Percentiles rank a stretch among this genome's conserved stretches.
phyloP scores from a whole-genome alignment of 2,797 vertebrate species.

The Pogoniulus pusillus region DNA sequence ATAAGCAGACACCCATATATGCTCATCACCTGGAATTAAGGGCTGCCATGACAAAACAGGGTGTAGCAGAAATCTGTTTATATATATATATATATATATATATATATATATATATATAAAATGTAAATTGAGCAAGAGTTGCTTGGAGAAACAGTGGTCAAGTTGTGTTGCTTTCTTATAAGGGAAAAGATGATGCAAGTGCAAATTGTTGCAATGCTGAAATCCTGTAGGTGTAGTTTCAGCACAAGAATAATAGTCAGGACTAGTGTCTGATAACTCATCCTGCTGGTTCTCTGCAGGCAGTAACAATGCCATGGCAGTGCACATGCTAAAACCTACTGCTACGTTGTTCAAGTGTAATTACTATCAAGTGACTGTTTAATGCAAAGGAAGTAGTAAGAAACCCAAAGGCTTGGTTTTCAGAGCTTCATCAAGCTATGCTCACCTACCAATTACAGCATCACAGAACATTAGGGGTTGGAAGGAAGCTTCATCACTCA shows the following conservation, averaged over 20 bases:
- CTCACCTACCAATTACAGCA: background rate
- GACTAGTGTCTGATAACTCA: background rate
- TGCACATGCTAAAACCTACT: constrained; percentile 4
- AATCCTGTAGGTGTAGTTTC: constrained; percentile 43
- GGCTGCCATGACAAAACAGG: background rate
- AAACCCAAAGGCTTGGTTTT: background rate
- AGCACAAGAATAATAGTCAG: background rate
- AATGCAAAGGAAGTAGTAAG: background rate
- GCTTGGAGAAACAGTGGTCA: constrained; percentile 21
- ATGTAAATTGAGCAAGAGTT: constrained; percentile 36
- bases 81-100: background rate
- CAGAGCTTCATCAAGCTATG: background rate
- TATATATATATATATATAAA: background rate
- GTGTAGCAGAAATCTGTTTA: background rate
- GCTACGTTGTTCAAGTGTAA: background rate
- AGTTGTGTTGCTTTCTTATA: background rate
- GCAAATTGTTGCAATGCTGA: constrained; percentile 20
- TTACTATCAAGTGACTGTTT: background rate
- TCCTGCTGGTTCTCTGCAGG: background rate
- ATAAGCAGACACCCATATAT: background rate
- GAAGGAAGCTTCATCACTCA: no score
- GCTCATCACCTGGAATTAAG: no score
- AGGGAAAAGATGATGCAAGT: constrained; percentile 49
- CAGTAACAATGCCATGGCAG: background rate
- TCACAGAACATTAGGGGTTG: no score